A percentile compares a stretch with the other conserved stretches of the same genome.
phyloP scores from a whole-genome alignment of 2,888 invertebrate genomes.

The Drosophila multiciliata region DNA sequence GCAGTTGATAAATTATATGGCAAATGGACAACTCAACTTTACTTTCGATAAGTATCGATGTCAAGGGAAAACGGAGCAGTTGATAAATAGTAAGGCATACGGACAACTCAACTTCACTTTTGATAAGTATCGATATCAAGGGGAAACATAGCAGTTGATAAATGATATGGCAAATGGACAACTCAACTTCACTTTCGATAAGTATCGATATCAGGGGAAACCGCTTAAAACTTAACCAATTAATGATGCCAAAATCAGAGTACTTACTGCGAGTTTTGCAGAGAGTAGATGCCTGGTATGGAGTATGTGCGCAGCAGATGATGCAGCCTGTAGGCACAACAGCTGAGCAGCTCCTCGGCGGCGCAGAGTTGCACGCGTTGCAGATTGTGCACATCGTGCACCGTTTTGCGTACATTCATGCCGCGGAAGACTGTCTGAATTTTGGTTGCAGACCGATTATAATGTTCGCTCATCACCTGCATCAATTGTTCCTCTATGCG shows the following conservation, averaged over 20 bases:
- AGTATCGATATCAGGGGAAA: too few relatives aligned
- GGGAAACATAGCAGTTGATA: too few relatives aligned
- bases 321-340: slow-evolving; percentile 79
- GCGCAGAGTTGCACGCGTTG: slow-evolving; percentile 63
- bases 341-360: slow-evolving; percentile 79
- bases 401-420: slow-evolving; percentile 67
- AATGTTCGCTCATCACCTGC: slow-evolving; percentile 42
- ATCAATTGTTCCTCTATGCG: slow-evolving; percentile 62
- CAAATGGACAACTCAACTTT: too few relatives aligned
- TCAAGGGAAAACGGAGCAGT: too few relatives aligned
- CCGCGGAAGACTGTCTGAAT: slow-evolving; percentile 82
- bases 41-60: too few relatives aligned
- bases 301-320: slow-evolving; percentile 73
- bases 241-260: not conserved
- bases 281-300: slow-evolving; percentile 81
- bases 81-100: too few relatives aligned
- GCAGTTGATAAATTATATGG: too few relatives aligned
- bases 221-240: too few relatives aligned
- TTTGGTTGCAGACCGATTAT: slow-evolving; percentile 57
- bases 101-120: too few relatives aligned
- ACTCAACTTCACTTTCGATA: too few relatives aligned
- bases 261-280: slow-evolving; percentile 76
- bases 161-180: too few relatives aligned
- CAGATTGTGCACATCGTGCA: slow-evolving; percentile 77
- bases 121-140: too few relatives aligned